phyloP scores from a whole-genome alignment of 2,797 vertebrate genomes.

The Enteromius treurensis region DNA sequence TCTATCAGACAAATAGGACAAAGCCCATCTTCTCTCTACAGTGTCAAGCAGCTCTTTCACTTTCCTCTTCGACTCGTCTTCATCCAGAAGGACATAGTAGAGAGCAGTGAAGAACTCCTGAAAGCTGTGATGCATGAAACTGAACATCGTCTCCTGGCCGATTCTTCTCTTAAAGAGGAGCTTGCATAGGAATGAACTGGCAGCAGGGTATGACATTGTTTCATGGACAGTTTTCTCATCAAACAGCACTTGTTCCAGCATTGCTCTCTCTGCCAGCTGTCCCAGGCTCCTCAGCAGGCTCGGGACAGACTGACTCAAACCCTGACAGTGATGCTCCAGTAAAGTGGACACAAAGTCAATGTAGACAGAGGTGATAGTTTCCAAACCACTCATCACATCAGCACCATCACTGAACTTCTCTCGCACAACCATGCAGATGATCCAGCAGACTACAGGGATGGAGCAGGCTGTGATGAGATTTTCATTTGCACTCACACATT shows the following conservation, averaged over 20 bases:
- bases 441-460: conserved; percentile 50
- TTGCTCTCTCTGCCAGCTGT: conserved; percentile 37
- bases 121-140: conserved; percentile 52
- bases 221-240: neutral
- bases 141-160: conserved; percentile 18
- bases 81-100: conserved; percentile 33
- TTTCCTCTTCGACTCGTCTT: conserved; percentile 22
- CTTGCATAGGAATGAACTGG: conserved; percentile 36
- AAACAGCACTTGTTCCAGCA: conserved; percentile 41
- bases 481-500: conserved; percentile 12
- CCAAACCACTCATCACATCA: neutral
- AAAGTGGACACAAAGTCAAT: conserved; percentile 44
- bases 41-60: neutral
- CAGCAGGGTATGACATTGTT: neutral
- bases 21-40: conserved; percentile 14
- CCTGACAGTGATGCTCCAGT: conserved; percentile 41
- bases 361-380: conserved; percentile 44
- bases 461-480: conserved; percentile 28
- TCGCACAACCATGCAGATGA: conserved; percentile 39
- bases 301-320: neutral
- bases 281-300: conserved; percentile 19
- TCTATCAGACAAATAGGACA: neutral
- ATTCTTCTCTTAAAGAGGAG: neutral
- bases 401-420: conserved; percentile 8
- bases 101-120: conserved; percentile 55